A percentile compares a stretch with the other conserved stretches of the same genome.
These are phyloP conservation scores for Cotesia vestalis DNA, from an alignment of 1,140 invertebrate species.

Conservation along the genomic window DNA sequence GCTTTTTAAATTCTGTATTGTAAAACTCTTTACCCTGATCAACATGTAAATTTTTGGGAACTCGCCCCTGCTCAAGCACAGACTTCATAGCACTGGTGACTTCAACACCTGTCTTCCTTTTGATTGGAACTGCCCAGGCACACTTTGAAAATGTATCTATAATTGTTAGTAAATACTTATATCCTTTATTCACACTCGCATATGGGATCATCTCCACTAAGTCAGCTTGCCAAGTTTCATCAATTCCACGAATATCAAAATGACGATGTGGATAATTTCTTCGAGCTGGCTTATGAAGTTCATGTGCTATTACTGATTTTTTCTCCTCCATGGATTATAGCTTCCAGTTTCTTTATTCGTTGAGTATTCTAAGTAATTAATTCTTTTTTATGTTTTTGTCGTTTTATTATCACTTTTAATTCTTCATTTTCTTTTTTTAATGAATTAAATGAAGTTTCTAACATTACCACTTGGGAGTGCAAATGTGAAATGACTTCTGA, in stretches of 20 bases:
- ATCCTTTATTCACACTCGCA: constrained; percentile 26
- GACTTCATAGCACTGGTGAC: constrained; percentile 9
- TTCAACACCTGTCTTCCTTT: constrained; percentile 1
- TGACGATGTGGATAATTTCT: constrained; percentile 1
- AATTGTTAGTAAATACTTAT: constrained; percentile 33
- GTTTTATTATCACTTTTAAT: too few species aligned
- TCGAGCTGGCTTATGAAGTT: not conserved
- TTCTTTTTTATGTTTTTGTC: too few species aligned
- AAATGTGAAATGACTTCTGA: constrained; percentile 6
- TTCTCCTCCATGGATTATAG: not conserved
- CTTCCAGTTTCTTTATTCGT: not conserved
- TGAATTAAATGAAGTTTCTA: not conserved
- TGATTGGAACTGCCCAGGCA: constrained; percentile 35
- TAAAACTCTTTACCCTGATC: constrained; percentile 32
- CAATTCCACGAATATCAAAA: constrained; percentile 10
- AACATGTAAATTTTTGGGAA: constrained; percentile 32
- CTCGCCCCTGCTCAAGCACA: constrained; percentile 1
- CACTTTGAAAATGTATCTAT: constrained; percentile 38
- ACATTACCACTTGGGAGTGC: not conserved
- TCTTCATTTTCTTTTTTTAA: too few species aligned
- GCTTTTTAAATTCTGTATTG: constrained; percentile 2
- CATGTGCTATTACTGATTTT: not conserved
- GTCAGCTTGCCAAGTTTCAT: constrained; percentile 4
- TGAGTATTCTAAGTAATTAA: too few species aligned
- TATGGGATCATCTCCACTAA: constrained; percentile 21